A percentile compares a stretch with the other conserved stretches of the same genome.
Evolutionary conservation across 2,797 vertebrate species (phyloP).

Genomic region (Vultur gryphus): DNA sequence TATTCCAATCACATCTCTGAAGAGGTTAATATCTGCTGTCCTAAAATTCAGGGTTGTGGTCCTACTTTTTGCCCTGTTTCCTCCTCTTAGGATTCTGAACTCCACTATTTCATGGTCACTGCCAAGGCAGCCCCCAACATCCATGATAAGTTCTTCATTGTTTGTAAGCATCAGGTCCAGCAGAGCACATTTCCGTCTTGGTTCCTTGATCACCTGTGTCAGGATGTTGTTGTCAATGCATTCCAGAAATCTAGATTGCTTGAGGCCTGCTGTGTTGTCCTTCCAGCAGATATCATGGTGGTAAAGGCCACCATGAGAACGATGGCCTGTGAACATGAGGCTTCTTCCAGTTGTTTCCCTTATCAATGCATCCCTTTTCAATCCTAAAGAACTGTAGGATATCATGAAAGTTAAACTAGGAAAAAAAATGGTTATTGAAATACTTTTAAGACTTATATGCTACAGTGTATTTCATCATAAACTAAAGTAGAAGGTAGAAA

Average conservation of each 20-base stretch:
- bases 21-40: neutral
- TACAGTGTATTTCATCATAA: neutral
- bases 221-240: neutral
- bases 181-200: neutral
- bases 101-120: neutral
- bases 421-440: neutral
- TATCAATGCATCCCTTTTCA: neutral
- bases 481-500: neutral
- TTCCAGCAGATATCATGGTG: neutral
- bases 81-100: neutral
- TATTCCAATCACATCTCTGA: neutral
- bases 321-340: neutral
- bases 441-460: neutral
- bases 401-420: neutral
- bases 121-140: neutral
- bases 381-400: neutral
- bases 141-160: neutral
- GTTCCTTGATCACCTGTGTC: neutral
- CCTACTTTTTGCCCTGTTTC: neutral
- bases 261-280: neutral
- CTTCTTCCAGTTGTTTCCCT: neutral
- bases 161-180: neutral
- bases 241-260: neutral
- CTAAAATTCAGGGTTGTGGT: neutral
- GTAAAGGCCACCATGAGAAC: neutral